phyloP scores from a whole-genome alignment of 2,113 vertebrate species.

The Andinoacara biseriatus region DNA sequence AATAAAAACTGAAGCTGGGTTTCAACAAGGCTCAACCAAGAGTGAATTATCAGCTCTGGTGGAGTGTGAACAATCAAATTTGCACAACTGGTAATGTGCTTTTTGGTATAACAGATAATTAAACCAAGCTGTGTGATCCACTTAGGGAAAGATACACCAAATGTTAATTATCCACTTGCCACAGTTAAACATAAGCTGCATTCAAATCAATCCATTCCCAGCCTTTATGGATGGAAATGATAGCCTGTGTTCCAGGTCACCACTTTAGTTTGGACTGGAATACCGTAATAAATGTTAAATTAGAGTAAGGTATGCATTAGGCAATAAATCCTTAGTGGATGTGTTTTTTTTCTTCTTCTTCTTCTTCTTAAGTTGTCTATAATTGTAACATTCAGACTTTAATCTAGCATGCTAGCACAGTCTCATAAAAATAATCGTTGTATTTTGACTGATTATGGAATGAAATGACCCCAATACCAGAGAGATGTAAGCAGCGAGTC shows the following conservation, averaged over 20 bases:
- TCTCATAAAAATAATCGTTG: background rate
- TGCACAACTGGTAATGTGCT: slow-evolving; percentile 8
- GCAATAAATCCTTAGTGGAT: background rate
- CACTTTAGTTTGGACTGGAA: background rate
- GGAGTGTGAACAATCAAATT: slow-evolving; percentile 1
- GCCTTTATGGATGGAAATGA: background rate
- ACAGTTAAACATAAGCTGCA: background rate
- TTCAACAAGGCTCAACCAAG: slow-evolving; percentile 3
- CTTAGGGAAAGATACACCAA: background rate
- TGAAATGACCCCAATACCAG: background rate
- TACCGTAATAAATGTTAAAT: background rate
- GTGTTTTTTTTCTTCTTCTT: background rate
- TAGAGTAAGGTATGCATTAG: background rate
- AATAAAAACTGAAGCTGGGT: background rate
- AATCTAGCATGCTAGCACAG: background rate
- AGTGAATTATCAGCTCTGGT: slow-evolving; percentile 1
- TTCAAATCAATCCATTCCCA: background rate
- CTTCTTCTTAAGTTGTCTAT: background rate
- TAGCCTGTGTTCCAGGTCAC: background rate
- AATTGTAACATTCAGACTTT: background rate
- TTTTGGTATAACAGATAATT: background rate
- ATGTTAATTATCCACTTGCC: slow-evolving; percentile 5
- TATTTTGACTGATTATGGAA: background rate
- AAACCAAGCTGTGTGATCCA: background rate
- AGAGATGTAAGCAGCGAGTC: background rate